Base-by-base conservation (phyloP, 2,888 invertebrate species). In the Sericinus montela region DNA sequence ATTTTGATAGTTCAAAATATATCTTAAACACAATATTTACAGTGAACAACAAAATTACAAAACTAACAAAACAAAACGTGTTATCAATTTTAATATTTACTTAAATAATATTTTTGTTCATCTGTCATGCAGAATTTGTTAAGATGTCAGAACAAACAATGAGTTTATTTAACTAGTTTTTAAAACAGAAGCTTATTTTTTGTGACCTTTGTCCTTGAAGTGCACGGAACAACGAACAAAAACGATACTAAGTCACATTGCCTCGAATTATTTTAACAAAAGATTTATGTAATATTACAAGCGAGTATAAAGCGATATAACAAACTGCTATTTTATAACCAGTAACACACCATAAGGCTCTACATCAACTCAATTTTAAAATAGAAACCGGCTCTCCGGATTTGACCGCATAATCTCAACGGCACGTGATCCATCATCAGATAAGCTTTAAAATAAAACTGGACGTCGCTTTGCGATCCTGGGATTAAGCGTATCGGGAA, bases 381-480 rank as follows among this genome's bases (percentile, higher is more conserved):
- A 49, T 45, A 40, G 23, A 34, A 42, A 45, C 41, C 25, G 42
- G 36, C 50, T 45, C 34, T 14, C 13, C 13, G 34, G 40, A 44
- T 45, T 45, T 38, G 34, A 45, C 41, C 23, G 37, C 35, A 45
- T 45, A 51, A 46, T 51, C 42, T 41, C 36, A 14, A 42, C 29
- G 44, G 45, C 45, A 45, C 45, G 50, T 45, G 50, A 51, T 51
- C 45, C 45, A 41, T 51, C 45, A 51, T 51, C 45, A 41, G 50
- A 45, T 51, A 45, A 45, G 45, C 50, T 46, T 51, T 42, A 49
- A 45, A 41, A 45, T 50, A 41, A 51, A 51, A 45, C 41, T 45
- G 45, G 36, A 50, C 42, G 41, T 45, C 41, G 45, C 45, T 46
- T 28, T 37, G 25, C 50, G 50, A 45, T 42, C 50, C 41, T 16